These are phyloP conservation scores for Endomychus coccineus DNA, from an alignment of 2,888 invertebrate species.

Conservation along the genomic window DNA sequence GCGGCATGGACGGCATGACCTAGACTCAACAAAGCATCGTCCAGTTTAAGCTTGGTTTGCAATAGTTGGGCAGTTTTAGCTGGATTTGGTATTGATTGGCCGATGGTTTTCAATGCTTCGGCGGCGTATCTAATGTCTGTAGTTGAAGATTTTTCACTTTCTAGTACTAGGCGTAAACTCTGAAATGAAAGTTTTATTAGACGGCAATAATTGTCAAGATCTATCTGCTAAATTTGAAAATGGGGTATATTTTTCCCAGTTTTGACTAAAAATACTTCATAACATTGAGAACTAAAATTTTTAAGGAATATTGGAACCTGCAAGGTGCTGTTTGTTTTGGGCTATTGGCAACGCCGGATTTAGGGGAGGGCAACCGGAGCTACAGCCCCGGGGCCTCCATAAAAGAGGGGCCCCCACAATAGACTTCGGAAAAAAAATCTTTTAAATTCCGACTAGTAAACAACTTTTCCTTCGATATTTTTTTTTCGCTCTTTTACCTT, in stretches of 20 bases:
- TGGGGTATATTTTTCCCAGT: not conserved
- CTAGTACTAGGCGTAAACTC: constrained; percentile 52
- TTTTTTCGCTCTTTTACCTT: too few species aligned
- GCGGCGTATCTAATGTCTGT: constrained; percentile 69
- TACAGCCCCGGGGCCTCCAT: too few species aligned
- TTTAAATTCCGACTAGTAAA: too few species aligned
- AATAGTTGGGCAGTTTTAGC: constrained; percentile 65
- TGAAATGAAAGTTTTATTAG: constrained; percentile 26
- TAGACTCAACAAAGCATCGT: constrained; percentile 67
- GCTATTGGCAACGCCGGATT: not conserved
- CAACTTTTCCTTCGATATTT: too few species aligned
- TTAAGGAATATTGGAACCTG: not conserved
- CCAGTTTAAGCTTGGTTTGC: constrained; percentile 72
- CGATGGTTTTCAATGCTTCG: constrained; percentile 60
- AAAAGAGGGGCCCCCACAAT: too few species aligned
- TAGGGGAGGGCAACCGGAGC: too few species aligned
- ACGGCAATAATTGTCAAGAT: constrained; percentile 5
- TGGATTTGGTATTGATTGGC: constrained; percentile 56
- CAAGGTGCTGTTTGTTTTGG: not conserved
- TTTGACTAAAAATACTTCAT: not conserved
- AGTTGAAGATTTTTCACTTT: constrained; percentile 58
- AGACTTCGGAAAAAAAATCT: too few species aligned
- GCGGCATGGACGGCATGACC: constrained; percentile 80
- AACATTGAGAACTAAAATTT: not conserved
- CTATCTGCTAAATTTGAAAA: not conserved